phyloP scores from a whole-genome alignment of 2,888 invertebrate genomes.

The Germaria angustata region DNA sequence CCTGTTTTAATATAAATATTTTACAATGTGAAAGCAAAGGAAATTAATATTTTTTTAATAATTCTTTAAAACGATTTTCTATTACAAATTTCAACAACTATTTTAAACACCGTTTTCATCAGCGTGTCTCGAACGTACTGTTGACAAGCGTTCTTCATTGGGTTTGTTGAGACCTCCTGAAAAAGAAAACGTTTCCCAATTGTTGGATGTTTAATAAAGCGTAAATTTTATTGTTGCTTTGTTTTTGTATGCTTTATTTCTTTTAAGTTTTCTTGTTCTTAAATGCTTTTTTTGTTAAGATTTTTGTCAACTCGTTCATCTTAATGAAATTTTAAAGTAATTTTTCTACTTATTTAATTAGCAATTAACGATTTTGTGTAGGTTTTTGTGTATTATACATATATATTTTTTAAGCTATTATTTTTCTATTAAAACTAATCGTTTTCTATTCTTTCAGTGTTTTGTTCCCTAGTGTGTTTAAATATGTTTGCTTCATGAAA shows the following conservation, averaged over 20 bases:
- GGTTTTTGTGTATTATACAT: slow-evolving; percentile 28
- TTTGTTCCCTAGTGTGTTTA: background rate
- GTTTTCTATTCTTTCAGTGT: background rate
- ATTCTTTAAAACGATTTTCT: background rate
- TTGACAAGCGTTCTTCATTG: slow-evolving; percentile 17
- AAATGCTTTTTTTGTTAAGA: background rate
- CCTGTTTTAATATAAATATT: slow-evolving; percentile 16
- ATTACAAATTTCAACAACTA: slow-evolving; percentile 7
- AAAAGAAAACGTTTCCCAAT: background rate
- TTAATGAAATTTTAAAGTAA: slow-evolving; percentile 30
- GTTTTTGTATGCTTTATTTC: background rate
- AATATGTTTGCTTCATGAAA: background rate
- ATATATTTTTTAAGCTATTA: background rate
- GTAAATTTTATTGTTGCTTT: slow-evolving; percentile 37
- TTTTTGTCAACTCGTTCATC: slow-evolving; percentile 19
- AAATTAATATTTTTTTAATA: no score
- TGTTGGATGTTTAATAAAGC: slow-evolving; percentile 52
- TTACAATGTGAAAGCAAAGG: no score
- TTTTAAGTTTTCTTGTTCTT: slow-evolving; percentile 12
- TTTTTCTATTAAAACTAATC: background rate
- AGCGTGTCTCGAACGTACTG: slow-evolving; percentile 43
- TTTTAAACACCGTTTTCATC: slow-evolving; percentile 19
- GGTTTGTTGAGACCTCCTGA: slow-evolving; percentile 26
- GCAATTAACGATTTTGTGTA: slow-evolving; percentile 39
- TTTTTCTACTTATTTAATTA: slow-evolving; percentile 48